Conservation (phyloP, 2,888 invertebrate genomes). For the Sinotaia quadrata region DNA sequence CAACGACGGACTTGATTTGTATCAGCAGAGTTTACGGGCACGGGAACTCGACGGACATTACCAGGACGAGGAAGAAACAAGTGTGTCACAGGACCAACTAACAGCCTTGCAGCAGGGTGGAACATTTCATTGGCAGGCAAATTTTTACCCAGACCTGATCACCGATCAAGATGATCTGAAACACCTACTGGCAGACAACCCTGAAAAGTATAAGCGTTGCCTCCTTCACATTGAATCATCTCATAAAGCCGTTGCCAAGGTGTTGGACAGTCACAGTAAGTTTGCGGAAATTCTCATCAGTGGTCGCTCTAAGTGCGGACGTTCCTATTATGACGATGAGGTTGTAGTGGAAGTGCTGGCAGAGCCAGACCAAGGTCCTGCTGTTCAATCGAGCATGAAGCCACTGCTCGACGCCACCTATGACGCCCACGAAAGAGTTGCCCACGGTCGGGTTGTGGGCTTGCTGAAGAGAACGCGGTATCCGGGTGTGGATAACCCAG, state of each 20-base stretch:
- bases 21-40: no score
- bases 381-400: not conserved
- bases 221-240: slow-evolving; percentile 27
- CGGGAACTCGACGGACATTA: no score
- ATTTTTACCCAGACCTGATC: no score
- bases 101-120: no score
- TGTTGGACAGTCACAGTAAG: not conserved
- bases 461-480: slow-evolving; percentile 33
- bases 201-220: slow-evolving; percentile 26
- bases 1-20: no score
- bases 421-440: not conserved
- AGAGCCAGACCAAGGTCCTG: slow-evolving; percentile 5
- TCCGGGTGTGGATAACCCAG: slow-evolving; percentile 38
- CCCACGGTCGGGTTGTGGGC: slow-evolving; percentile 48
- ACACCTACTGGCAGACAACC: not conserved
- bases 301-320: slow-evolving; percentile 38
- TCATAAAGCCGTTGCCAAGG: slow-evolving; percentile 28
- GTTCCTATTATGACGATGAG: slow-evolving; percentile 33
- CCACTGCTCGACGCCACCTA: not conserved
- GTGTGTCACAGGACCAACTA: no score
- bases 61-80: no score
- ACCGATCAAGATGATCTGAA: not conserved
- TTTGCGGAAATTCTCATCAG: slow-evolving; percentile 30
- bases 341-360: slow-evolving; percentile 34
- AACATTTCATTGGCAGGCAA: no score